These are phyloP conservation scores for Acropternis orthonyx DNA, from an alignment of 2,797 vertebrate genomes.

Conservation along the genomic window DNA sequence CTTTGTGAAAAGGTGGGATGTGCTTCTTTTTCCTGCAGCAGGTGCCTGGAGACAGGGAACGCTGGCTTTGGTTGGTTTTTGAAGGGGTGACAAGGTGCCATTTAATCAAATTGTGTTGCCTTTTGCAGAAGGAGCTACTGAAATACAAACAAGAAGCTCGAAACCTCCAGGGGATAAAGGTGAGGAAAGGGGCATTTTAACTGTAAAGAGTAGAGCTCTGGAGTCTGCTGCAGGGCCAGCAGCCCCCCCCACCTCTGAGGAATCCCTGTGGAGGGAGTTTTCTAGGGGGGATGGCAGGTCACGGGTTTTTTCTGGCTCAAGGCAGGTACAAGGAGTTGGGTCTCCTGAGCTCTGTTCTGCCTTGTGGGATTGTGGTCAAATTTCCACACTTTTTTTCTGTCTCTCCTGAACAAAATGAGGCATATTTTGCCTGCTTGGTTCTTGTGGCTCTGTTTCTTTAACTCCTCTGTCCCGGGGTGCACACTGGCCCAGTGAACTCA, in stretches of 20 bases:
- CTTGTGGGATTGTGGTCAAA: not conserved
- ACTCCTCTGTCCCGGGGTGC: fast-evolving
- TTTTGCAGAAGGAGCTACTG: conserved; percentile 89
- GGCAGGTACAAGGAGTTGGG: not conserved
- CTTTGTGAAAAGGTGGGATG: not conserved
- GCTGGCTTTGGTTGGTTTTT: not conserved
- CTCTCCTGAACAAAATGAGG: not conserved
- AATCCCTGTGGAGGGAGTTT: not conserved
- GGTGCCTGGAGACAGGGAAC: not conserved
- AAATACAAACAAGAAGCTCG: conserved; percentile 92
- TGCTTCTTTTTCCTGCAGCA: not conserved
- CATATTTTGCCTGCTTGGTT: not conserved
- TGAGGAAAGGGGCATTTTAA: conserved; percentile 57
- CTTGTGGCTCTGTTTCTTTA: not conserved
- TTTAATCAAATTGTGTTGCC: conserved; percentile 51
- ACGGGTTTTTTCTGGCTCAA: not conserved
- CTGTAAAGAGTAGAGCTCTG: not conserved
- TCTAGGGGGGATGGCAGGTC: not conserved
- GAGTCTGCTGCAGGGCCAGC: not conserved
- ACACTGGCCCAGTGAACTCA: not conserved
- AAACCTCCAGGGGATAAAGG: conserved; percentile 94
- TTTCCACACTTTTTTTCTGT: not conserved
- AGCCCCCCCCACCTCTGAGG: not conserved
- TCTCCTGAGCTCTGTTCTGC: not conserved
- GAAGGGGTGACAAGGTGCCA: not conserved